A percentile compares a stretch with the other conserved stretches of the same genome.
Evolutionary conservation across 1,140 invertebrate species (phyloP).

Genomic region (Hyposmocoma kahamanoa): DNA sequence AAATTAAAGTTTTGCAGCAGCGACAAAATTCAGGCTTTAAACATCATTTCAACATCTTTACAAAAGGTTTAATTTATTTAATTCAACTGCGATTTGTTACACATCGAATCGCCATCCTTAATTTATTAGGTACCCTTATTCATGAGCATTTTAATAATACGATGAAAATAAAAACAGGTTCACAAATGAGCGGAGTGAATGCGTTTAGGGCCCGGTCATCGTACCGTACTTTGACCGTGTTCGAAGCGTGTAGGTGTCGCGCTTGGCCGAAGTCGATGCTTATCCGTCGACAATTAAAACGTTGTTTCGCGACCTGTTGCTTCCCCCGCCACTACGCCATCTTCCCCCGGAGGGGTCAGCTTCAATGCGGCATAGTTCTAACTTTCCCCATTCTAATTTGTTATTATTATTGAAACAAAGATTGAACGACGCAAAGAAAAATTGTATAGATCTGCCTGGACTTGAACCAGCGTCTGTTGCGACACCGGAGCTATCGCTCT

Average conservation of each 20-base stretch:
- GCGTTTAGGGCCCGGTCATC: constrained; percentile 61
- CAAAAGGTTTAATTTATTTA: too few species aligned
- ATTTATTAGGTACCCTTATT: constrained; percentile 4
- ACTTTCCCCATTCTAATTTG: too few species aligned
- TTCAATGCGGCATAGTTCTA: too few species aligned
- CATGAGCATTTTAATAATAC: constrained; percentile 4
- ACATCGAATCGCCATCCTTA: not conserved
- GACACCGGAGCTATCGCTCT: too few species aligned
- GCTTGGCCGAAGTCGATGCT: constrained; percentile 59
- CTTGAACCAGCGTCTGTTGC: too few species aligned
- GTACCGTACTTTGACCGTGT: constrained; percentile 37
- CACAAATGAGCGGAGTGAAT: constrained; percentile 32
- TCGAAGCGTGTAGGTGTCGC: constrained; percentile 41
- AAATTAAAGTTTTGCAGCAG: too few species aligned
- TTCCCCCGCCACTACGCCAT: constrained; percentile 26
- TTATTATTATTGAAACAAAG: too few species aligned
- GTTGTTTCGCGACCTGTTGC: constrained; percentile 69
- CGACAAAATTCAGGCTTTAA: too few species aligned
- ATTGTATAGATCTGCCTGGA: too few species aligned
- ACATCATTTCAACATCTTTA: too few species aligned
- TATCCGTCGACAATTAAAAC: constrained; percentile 67
- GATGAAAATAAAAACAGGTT: constrained; percentile 3
- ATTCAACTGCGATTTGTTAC: too few species aligned
- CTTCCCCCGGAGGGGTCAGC: constrained; percentile 16
- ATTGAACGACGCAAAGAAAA: too few species aligned